Percentiles rank a stretch among this genome's conserved stretches.
These are phyloP conservation scores for Eucidaris tribuloides DNA, from an alignment of 35 echinoderm and acorn worm genomes.

Conservation along the genomic window DNA sequence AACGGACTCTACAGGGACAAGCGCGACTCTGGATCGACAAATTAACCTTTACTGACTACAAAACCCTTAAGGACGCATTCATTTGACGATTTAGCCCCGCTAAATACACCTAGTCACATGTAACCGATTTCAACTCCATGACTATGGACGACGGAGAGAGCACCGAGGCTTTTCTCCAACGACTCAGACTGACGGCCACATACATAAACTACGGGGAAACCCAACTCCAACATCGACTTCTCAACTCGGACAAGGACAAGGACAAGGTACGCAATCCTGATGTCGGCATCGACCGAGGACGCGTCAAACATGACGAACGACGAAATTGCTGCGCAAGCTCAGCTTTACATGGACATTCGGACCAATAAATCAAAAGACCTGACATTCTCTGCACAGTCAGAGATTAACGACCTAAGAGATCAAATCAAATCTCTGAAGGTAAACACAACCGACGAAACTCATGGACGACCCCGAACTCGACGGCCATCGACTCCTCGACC, in stretches of 20 bases:
- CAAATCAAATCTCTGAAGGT: neutral
- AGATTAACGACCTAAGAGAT: too few species aligned
- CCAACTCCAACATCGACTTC: neutral
- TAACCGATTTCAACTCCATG: neutral
- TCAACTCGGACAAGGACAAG: neutral
- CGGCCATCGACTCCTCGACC: neutral
- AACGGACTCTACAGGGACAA: constrained; percentile 4
- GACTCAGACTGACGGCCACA: neutral
- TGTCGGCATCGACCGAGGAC: too few species aligned
- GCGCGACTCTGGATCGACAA: constrained; percentile 12
- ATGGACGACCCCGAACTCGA: neutral
- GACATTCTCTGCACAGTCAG: neutral
- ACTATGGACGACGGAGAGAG: neutral
- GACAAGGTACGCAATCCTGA: too few species aligned
- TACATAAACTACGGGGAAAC: constrained; percentile 9
- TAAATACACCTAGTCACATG: neutral
- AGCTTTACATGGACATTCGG: neutral
- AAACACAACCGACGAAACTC: neutral
- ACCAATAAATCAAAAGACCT: neutral
- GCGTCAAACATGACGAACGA: neutral
- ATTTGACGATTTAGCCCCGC: neutral
- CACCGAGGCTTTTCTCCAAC: neutral
- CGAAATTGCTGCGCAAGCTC: neutral
- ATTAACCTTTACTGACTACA: neutral
- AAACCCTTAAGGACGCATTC: neutral